Evolutionary conservation across 2,888 invertebrate genomes (phyloP).

Genomic region (Andrena fulva): DNA sequence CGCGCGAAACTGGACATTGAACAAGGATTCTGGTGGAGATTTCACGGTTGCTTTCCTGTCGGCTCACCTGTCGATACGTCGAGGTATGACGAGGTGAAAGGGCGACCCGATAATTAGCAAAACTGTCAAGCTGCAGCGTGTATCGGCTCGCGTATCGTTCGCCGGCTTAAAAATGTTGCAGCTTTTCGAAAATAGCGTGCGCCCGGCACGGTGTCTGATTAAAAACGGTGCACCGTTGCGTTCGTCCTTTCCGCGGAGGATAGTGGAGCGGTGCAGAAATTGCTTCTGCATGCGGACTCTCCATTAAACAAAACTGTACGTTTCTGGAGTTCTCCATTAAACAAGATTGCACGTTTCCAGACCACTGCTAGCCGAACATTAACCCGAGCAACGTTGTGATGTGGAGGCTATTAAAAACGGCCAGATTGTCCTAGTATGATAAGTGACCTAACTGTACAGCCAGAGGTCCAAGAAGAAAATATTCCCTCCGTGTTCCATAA

Average conservation of each 20-base stretch:
- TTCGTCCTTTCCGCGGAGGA: not conserved
- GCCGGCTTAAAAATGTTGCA: not conserved
- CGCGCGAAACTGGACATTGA: conserved; percentile 5
- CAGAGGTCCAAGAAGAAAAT: conserved; percentile 11
- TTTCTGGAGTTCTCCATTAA: conserved; percentile 15
- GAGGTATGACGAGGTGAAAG: not conserved
- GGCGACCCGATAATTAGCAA: conserved; percentile 41
- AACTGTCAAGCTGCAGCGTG: conserved; percentile 8
- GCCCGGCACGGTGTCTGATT: conserved; percentile 10
- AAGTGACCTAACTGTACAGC: conserved; percentile 52
- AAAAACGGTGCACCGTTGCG: conserved; percentile 2
- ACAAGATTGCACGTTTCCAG: conserved; percentile 23
- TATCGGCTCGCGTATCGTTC: not conserved
- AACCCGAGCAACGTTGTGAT: conserved; percentile 21
- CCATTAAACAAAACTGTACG: conserved; percentile 27
- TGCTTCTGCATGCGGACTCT: conserved; percentile 16
- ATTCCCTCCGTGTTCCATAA: conserved; percentile 25
- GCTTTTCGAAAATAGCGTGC: not conserved
- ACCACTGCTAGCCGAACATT: conserved; percentile 25
- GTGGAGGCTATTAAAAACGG: conserved; percentile 39
- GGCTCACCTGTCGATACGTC: conserved; percentile 31
- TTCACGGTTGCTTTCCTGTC: conserved; percentile 30
- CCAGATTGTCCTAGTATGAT: conserved; percentile 46
- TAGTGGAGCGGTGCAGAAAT: conserved; percentile 14
- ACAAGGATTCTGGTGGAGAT: not conserved